phyloP scores from a whole-genome alignment of 2,888 invertebrate genomes.

The Meteorus cinctellus region DNA sequence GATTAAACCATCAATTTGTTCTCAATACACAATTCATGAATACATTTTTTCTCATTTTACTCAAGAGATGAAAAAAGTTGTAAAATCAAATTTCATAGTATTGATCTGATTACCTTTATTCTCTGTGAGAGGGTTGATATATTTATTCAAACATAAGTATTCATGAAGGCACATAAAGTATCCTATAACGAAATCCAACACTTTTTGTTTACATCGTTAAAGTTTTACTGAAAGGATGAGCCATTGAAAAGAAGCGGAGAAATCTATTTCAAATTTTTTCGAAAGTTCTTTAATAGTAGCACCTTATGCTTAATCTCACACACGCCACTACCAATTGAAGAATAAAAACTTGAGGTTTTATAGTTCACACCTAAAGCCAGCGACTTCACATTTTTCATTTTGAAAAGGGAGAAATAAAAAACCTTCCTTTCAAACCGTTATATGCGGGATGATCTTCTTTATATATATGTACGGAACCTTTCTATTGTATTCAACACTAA shows the following conservation, averaged over 20 bases:
- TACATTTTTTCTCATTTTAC: too few species aligned
- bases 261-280: neutral
- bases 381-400: neutral
- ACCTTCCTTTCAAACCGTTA: conserved; percentile 13
- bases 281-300: conserved; percentile 26
- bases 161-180: neutral
- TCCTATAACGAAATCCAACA: neutral
- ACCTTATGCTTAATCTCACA: conserved; percentile 20
- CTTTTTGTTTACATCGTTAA: conserved; percentile 10
- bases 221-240: neutral
- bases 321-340: neutral
- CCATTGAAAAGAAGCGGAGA: neutral
- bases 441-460: conserved; percentile 11
- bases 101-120: too few species aligned
- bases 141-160: neutral
- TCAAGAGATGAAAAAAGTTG: too few species aligned
- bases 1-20: too few species aligned
- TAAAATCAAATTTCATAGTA: too few species aligned
- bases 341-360: conserved; percentile 25
- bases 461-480: neutral
- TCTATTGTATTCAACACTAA: conserved; percentile 9
- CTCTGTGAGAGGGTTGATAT: neutral
- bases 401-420: neutral
- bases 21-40: too few species aligned
- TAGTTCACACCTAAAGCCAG: conserved; percentile 31